A percentile compares a stretch with the other conserved stretches of the same genome.
These are phyloP conservation scores for Ptilodon capucinus DNA, from an alignment of 2,888 invertebrate species.

Conservation along the genomic window DNA sequence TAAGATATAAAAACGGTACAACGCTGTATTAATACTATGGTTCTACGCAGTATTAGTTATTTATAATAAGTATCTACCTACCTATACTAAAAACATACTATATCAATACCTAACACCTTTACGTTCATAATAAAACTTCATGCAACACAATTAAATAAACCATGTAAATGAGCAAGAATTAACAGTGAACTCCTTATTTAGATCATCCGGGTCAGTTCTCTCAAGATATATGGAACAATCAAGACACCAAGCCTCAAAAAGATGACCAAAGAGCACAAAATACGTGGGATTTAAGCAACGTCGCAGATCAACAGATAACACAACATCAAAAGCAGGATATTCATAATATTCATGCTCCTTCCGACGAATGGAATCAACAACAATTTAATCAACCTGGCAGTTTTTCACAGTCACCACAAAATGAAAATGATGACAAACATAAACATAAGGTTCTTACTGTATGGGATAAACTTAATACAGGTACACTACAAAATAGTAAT, in stretches of 20 bases:
- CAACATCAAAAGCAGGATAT: constrained; percentile 1
- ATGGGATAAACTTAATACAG: constrained; percentile 20
- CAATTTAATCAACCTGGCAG: constrained; percentile 1
- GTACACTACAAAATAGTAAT: neutral
- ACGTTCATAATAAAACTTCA: neutral
- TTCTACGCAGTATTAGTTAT: no score
- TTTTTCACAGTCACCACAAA: constrained; percentile 4
- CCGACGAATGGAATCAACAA: constrained; percentile 1
- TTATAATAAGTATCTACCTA: neutral
- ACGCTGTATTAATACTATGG: no score
- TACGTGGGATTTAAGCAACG: constrained; percentile 7
- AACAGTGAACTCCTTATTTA: constrained; percentile 30
- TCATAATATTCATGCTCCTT: constrained; percentile 2
- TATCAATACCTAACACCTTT: neutral
- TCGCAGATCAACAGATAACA: constrained; percentile 1
- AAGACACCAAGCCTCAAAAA: constrained; percentile 11
- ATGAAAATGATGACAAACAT: constrained; percentile 2
- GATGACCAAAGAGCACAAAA: constrained; percentile 14
- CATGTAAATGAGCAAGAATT: constrained; percentile 6
- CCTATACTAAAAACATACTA: neutral
- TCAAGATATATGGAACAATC: constrained; percentile 23
- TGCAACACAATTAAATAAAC: neutral
- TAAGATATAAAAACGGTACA: no score
- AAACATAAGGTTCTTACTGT: constrained; percentile 2
- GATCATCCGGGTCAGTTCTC: constrained; percentile 31